Evolutionary conservation across 37 sponge, comb jelly and placozoan species (phyloP).

Genomic region (Trichoplax adhaerens): DNA sequence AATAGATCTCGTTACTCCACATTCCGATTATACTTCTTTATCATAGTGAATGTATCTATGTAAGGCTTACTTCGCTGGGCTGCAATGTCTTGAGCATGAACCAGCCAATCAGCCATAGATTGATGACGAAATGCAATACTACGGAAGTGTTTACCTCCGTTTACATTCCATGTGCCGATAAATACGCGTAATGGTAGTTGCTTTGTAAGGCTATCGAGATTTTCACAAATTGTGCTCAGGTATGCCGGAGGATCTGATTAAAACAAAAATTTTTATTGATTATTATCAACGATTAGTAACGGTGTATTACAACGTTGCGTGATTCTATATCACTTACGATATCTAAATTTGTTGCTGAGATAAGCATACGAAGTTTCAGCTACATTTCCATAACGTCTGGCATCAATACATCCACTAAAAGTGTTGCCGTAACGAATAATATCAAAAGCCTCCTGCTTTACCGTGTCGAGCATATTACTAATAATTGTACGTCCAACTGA

Average conservation of each 20-base stretch:
- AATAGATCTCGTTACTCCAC: too few species aligned
- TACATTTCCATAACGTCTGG: too few species aligned
- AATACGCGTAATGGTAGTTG: constrained; percentile 44
- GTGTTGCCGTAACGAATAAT: constrained; percentile 25
- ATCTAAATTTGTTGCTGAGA: not conserved
- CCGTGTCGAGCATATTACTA: constrained; percentile 75
- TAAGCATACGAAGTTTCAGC: too few species aligned
- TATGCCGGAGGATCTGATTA: constrained; percentile 27
- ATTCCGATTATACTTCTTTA: too few species aligned
- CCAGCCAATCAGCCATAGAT: constrained; percentile 77
- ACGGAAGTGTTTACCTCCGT: constrained; percentile 70
- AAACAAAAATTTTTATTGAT: not conserved
- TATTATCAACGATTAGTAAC: not conserved
- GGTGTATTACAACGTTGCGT: not conserved
- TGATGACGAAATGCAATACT: constrained; percentile 74
- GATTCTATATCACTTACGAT: constrained; percentile 17
- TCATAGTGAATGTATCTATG: too few species aligned
- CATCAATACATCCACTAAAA: not conserved
- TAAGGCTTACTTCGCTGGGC: not conserved
- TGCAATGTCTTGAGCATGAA: constrained; percentile 35
- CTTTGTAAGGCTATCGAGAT: constrained; percentile 33
- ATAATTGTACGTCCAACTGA: constrained; percentile 72
- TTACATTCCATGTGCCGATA: constrained; percentile 95
- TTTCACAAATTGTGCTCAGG: constrained; percentile 36
- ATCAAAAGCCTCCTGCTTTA: constrained; percentile 85